A percentile compares a stretch with the other conserved stretches of the same genome.
phyloP scores from a whole-genome alignment of 2,888 invertebrate species.

The Gymnosoma rotundatum region DNA sequence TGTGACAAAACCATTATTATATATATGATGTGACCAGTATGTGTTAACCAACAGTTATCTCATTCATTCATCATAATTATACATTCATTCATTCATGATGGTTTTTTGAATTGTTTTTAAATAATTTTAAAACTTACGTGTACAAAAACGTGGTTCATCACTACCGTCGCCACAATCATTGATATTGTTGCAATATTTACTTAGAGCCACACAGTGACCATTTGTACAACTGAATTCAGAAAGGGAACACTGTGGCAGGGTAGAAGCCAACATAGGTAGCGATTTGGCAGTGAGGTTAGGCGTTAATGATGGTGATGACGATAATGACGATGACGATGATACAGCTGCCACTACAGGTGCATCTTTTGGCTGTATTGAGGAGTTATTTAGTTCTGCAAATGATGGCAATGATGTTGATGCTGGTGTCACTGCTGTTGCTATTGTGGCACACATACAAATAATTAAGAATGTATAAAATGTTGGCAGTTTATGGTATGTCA shows the following conservation, averaged over 20 bases:
- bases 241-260: constrained; percentile 78
- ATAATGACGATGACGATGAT: constrained; percentile 49
- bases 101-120: neutral
- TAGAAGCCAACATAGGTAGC: constrained; percentile 71
- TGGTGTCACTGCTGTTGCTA: constrained; percentile 65
- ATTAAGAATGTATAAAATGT: constrained; percentile 56
- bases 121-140: constrained; percentile 85
- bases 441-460: constrained; percentile 57
- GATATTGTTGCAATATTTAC: constrained; percentile 89
- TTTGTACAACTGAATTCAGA: constrained; percentile 82
- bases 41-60: neutral
- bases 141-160: constrained; percentile 91
- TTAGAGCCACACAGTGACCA: constrained; percentile 84
- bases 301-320: constrained; percentile 46
- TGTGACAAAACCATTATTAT: neutral
- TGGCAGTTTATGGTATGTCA: constrained; percentile 67
- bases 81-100: constrained; percentile 1
- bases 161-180: constrained; percentile 92
- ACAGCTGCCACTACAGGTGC: constrained; percentile 62
- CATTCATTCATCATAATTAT: neutral
- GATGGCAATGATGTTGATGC: constrained; percentile 59
- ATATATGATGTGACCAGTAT: neutral
- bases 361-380: constrained; percentile 51
- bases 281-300: constrained; percentile 73
- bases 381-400: constrained; percentile 54